Percentiles rank a stretch among this genome's conserved stretches.
Evolutionary conservation across 2,797 vertebrate genomes (phyloP).

Genomic region (Catharus ustulatus): DNA sequence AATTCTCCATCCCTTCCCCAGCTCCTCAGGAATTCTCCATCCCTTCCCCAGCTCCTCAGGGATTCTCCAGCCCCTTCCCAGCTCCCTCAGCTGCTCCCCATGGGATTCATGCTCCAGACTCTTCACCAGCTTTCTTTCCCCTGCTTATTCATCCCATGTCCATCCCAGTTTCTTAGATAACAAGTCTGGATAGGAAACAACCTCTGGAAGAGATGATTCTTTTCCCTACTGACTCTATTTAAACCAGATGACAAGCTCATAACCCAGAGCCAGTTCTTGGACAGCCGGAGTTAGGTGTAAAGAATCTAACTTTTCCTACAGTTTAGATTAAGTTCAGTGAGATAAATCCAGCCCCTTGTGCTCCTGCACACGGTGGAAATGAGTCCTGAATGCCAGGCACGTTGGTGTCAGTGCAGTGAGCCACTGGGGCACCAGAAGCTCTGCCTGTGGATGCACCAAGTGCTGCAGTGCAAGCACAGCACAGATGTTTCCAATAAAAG

Average conservation of each 20-base stretch:
- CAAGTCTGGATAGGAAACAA: background rate
- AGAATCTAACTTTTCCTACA: background rate
- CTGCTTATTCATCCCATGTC: background rate
- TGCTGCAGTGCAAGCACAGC: background rate
- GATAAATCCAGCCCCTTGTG: background rate
- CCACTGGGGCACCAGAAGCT: background rate
- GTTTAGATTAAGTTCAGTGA: background rate
- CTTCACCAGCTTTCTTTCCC: background rate
- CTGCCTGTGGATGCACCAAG: background rate
- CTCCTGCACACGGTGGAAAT: background rate
- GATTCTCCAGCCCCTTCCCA: background rate
- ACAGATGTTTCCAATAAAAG: slow-evolving; percentile 56
- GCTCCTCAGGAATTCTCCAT: background rate
- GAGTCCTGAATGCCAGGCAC: background rate
- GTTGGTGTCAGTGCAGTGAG: background rate
- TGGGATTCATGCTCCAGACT: rapidly evolving
- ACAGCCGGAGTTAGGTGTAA: background rate
- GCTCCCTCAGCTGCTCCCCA: background rate
- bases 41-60: background rate
- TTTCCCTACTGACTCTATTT: background rate
- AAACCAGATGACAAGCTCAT: background rate
- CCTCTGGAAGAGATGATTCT: background rate
- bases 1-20: background rate
- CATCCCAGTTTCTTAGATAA: background rate
- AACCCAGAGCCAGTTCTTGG: background rate